phyloP scores from a whole-genome alignment of 2,888 invertebrate genomes.

The Ophion costatus region DNA sequence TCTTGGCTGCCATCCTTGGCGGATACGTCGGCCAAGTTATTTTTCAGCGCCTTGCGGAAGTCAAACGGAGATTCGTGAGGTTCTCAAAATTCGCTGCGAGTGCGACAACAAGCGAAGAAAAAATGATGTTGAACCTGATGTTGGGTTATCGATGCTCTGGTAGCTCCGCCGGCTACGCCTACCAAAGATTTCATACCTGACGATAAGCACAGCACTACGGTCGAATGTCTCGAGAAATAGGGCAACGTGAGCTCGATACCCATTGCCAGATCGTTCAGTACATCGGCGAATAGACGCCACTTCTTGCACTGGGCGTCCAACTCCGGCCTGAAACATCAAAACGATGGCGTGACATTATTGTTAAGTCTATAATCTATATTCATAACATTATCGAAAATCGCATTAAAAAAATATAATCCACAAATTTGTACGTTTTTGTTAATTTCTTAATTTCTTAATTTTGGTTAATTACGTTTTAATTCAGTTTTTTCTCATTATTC shows the following conservation, averaged over 20 bases:
- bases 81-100: neutral
- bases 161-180: slow-evolving; percentile 92
- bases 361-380: no score
- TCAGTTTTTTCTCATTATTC: no score
- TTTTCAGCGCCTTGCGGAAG: slow-evolving; percentile 88
- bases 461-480: no score
- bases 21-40: slow-evolving; percentile 96
- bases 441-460: no score
- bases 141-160: slow-evolving; percentile 95
- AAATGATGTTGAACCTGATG: slow-evolving; percentile 87
- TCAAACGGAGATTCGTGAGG: slow-evolving; percentile 3
- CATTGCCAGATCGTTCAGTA: slow-evolving; percentile 95
- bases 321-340: slow-evolving; percentile 84
- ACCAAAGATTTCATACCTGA: slow-evolving; percentile 94
- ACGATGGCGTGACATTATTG: neutral
- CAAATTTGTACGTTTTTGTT: no score
- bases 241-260: slow-evolving; percentile 94
- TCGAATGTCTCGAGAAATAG: slow-evolving; percentile 86
- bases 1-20: slow-evolving; percentile 99
- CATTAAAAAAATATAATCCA: no score
- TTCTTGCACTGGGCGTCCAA: slow-evolving; percentile 97
- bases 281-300: slow-evolving; percentile 97
- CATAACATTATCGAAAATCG: no score
- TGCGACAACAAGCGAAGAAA: neutral
- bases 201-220: slow-evolving; percentile 89